These are phyloP conservation scores for Parnassius apollo DNA, from an alignment of 2,888 invertebrate species.

Conservation along the genomic window DNA sequence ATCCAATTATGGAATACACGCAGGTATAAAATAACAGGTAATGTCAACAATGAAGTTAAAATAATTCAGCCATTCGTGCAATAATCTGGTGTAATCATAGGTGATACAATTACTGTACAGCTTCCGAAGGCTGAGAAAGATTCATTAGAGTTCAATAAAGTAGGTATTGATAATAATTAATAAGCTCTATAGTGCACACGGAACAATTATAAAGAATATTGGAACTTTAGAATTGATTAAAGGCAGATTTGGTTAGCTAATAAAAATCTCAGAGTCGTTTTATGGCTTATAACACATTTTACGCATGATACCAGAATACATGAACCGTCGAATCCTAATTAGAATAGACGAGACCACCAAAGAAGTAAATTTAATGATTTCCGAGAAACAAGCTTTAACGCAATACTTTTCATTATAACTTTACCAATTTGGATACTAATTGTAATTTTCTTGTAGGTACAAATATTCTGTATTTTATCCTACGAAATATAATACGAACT, in stretches of 20 bases:
- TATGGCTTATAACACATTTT: slow-evolving; percentile 45
- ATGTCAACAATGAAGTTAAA: background rate
- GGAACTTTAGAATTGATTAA: slow-evolving; percentile 21
- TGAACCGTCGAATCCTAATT: slow-evolving; percentile 62
- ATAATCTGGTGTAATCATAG: no score
- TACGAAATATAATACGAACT: background rate
- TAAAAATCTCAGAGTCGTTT: slow-evolving; percentile 54
- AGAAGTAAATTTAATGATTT: slow-evolving; percentile 39
- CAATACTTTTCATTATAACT: slow-evolving; percentile 13
- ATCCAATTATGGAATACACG: background rate
- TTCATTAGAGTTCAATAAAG: slow-evolving; percentile 5
- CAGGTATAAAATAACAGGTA: background rate
- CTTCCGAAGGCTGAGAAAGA: background rate
- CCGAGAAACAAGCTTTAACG: slow-evolving; percentile 3
- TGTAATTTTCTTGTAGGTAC: background rate
- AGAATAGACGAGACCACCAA: slow-evolving; percentile 63
- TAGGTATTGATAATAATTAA: slow-evolving; percentile 1
- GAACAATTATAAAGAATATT: slow-evolving; percentile 17
- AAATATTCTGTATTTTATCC: background rate
- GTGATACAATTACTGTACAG: no score
- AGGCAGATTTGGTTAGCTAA: slow-evolving; percentile 42
- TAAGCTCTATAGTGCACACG: slow-evolving; percentile 6
- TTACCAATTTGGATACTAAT: slow-evolving; percentile 7
- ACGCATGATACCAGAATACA: slow-evolving; percentile 46
- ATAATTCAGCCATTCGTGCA: no score